These are phyloP conservation scores for Propithecus deckenii DNA, from an alignment of 2,797 vertebrate species.

Conservation along the genomic window DNA sequence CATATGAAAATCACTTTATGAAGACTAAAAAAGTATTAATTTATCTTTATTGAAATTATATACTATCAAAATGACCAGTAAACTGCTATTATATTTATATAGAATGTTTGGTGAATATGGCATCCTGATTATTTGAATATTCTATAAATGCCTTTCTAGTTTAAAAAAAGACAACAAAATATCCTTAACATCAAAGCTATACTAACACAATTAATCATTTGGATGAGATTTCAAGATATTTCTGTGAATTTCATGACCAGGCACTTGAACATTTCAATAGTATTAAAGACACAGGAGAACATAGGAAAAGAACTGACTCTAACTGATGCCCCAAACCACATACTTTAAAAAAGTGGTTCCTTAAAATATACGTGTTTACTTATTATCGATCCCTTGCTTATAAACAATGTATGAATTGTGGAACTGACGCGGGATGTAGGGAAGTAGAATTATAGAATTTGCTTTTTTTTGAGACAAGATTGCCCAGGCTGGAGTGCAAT, in stretches of 20 bases:
- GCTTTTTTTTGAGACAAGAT: not conserved
- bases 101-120: not conserved
- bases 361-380: not conserved
- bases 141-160: not conserved
- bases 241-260: not conserved
- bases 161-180: not conserved
- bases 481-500: not conserved
- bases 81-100: not conserved
- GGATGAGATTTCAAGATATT: not conserved
- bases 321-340: not conserved
- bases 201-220: not conserved
- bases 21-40: not conserved
- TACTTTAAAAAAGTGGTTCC: not conserved
- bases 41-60: slow-evolving; percentile 17
- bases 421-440: not conserved
- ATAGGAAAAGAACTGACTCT: not conserved
- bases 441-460: not conserved
- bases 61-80: not conserved
- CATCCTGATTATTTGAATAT: slow-evolving; percentile 32
- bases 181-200: not conserved
- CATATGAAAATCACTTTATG: not conserved
- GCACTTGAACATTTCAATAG: not conserved
- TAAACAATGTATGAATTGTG: not conserved
- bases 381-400: not conserved
- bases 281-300: not conserved